Evolutionary conservation across 1,140 invertebrate genomes (phyloP).

Genomic region (Hestina assimilis): DNA sequence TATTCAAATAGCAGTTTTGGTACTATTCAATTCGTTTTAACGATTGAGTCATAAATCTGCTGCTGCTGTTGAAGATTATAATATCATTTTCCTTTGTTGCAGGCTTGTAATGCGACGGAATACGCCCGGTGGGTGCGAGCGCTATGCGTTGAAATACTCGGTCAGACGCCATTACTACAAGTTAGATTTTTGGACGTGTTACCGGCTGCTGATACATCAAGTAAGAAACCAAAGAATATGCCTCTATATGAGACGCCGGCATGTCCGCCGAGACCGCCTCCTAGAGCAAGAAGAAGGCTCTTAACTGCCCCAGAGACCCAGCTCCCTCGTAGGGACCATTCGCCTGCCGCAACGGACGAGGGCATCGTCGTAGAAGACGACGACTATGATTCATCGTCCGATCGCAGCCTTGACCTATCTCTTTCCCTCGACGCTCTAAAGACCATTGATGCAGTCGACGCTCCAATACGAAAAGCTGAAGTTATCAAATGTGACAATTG

Average conservation of each 20-base stretch:
- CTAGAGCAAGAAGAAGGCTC: constrained; percentile 61
- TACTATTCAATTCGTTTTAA: constrained; percentile 20
- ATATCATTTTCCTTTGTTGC: constrained; percentile 49
- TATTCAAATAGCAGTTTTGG: constrained; percentile 31
- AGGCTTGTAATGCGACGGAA: constrained; percentile 73
- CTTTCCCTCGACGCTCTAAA: constrained; percentile 67
- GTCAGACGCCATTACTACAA: constrained; percentile 68
- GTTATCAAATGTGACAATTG: constrained; percentile 70
- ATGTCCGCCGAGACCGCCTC: constrained; percentile 63
- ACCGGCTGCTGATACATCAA: constrained; percentile 59
- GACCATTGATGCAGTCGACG: constrained; percentile 59
- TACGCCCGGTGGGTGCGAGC: constrained; percentile 70
- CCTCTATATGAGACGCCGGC: constrained; percentile 45
- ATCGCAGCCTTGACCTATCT: constrained; percentile 71
- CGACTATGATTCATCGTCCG: constrained; percentile 76
- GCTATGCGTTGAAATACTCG: constrained; percentile 69
- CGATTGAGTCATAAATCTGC: constrained; percentile 26
- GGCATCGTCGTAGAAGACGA: constrained; percentile 76
- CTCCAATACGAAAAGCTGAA: constrained; percentile 56
- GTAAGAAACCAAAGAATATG: constrained; percentile 59
- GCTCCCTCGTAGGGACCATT: constrained; percentile 61
- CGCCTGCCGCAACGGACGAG: constrained; percentile 70
- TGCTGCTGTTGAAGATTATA: constrained; percentile 16
- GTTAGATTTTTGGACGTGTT: constrained; percentile 69
- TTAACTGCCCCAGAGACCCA: constrained; percentile 61